These are phyloP conservation scores for Coregonus sp. DNA, from an alignment of 2,797 vertebrate genomes.

Conservation along the genomic window DNA sequence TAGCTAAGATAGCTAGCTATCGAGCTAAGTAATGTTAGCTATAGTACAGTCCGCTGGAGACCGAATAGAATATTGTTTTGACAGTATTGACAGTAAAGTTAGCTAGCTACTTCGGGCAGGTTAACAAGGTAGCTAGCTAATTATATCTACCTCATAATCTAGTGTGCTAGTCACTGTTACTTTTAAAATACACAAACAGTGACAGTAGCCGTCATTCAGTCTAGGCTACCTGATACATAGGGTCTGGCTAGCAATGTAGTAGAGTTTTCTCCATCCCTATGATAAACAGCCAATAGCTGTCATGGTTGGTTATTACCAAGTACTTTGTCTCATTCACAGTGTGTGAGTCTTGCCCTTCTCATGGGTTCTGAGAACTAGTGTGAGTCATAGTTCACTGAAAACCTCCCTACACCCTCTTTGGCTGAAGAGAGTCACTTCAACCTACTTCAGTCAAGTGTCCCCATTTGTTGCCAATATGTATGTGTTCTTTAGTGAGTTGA, in stretches of 20 bases:
- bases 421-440: not conserved
- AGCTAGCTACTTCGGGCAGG: too few species aligned
- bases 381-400: not conserved
- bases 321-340: too few species aligned
- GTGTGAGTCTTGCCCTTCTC: too few species aligned
- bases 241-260: too few species aligned
- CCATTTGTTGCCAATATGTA: not conserved
- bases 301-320: not conserved
- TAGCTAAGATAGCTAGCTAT: too few species aligned
- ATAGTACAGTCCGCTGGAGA: too few species aligned
- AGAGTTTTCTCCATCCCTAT: not conserved
- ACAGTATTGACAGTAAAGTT: too few species aligned
- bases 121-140: too few species aligned
- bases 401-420: not conserved
- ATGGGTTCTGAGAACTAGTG: not conserved
- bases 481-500: not conserved
- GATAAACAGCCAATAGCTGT: too few species aligned
- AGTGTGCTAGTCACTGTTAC: not conserved
- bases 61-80: too few species aligned
- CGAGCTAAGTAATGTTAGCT: too few species aligned
- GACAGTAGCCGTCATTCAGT: not conserved
- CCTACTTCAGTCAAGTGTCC: not conserved
- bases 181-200: not conserved
- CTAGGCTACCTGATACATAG: not conserved
- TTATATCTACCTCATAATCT: too few species aligned